phyloP scores from a whole-genome alignment of 2,797 vertebrate genomes.

The Sebastiscus albofasciatus region DNA sequence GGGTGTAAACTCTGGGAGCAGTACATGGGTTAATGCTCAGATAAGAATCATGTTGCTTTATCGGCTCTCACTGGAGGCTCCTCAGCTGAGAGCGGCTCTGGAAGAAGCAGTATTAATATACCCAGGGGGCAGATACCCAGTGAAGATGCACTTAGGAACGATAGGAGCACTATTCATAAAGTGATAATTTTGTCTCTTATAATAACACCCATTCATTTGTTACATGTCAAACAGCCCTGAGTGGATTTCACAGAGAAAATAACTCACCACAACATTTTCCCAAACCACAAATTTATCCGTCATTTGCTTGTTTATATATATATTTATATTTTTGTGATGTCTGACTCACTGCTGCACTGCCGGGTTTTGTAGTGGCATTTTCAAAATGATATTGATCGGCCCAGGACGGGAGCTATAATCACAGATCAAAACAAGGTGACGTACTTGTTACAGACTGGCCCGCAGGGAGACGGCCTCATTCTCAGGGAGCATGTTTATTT shows the following conservation, averaged over 20 bases:
- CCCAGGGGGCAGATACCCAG: constrained; percentile 23
- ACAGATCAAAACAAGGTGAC: constrained; percentile 49
- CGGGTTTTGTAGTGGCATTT: constrained; percentile 1
- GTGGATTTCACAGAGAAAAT: neutral
- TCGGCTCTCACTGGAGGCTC: constrained; percentile 39
- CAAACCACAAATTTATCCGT: neutral
- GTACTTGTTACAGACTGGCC: constrained; percentile 30
- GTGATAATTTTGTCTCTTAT: constrained; percentile 17
- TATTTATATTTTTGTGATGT: neutral
- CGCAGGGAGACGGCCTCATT: constrained; percentile 18
- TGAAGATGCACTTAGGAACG: constrained; percentile 35
- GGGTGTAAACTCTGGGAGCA: constrained; percentile 36
- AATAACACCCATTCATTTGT: constrained; percentile 15
- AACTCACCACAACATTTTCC: neutral
- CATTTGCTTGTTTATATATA: neutral
- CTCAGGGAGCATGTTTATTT: constrained; percentile 43
- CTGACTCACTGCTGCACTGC: neutral
- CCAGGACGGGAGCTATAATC: constrained; percentile 34
- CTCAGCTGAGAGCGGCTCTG: constrained; percentile 24
- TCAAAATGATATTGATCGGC: constrained; percentile 41
- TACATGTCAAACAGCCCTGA: neutral
- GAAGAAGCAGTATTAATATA: constrained; percentile 39
- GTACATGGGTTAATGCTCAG: constrained; percentile 53
- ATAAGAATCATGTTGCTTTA: constrained; percentile 61
- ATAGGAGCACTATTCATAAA: constrained; percentile 22